Conservation (phyloP, 1,140 invertebrate genomes). For the Stegodyphus mimosarum region DNA sequence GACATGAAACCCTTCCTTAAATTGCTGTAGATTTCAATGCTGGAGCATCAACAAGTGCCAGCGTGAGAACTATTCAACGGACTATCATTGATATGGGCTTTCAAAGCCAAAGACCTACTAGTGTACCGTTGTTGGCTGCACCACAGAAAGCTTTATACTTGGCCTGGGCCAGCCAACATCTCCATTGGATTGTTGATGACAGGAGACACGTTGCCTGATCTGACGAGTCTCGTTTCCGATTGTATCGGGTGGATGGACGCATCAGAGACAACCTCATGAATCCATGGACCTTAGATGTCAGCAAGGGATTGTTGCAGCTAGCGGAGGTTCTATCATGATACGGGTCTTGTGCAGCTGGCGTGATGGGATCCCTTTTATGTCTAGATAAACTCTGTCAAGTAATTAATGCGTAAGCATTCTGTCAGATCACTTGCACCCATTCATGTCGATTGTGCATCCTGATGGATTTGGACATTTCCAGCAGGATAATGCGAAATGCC, state of each 20-base stretch:
- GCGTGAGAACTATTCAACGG: background rate
- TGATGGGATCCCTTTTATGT: background rate
- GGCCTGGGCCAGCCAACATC: background rate
- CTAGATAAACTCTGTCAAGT: background rate
- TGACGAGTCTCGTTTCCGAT: slow-evolving; percentile 3
- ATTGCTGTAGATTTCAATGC: background rate
- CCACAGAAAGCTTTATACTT: background rate
- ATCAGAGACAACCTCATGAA: background rate
- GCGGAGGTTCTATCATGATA: background rate
- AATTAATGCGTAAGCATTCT: background rate
- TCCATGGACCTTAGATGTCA: background rate
- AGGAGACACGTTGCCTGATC: background rate
- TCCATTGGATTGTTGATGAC: background rate
- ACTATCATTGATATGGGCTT: background rate
- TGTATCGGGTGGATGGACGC: background rate
- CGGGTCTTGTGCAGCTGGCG: background rate
- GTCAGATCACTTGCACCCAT: background rate
- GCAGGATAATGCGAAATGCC: background rate
- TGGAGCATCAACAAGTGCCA: background rate
- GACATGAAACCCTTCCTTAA: background rate
- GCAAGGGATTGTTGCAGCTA: background rate
- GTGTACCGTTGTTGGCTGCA: background rate
- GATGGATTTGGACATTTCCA: background rate
- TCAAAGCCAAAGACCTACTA: background rate
- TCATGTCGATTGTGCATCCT: background rate